phyloP scores from a whole-genome alignment of 1,140 invertebrate genomes.

The Brevipalpus yothersi region DNA sequence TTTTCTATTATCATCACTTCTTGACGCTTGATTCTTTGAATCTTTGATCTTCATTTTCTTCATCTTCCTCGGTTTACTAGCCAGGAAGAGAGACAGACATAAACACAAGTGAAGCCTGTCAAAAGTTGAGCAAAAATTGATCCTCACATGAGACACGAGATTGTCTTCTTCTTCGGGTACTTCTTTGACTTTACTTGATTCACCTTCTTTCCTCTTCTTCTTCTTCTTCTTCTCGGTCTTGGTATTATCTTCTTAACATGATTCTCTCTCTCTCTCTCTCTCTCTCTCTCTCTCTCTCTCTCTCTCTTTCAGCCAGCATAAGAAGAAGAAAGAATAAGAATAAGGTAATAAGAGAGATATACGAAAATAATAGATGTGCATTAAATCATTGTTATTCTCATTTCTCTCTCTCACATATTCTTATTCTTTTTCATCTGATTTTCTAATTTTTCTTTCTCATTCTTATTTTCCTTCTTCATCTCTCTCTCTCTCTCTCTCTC shows the following conservation, averaged over 20 bases:
- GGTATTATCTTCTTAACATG: background rate
- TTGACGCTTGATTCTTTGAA: too few species aligned
- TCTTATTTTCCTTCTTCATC: background rate
- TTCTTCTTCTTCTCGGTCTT: too few species aligned
- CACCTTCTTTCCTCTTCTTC: background rate
- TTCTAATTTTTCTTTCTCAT: background rate
- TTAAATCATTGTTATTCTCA: background rate
- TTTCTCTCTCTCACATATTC: background rate
- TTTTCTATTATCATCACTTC: too few species aligned
- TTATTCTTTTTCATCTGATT: too few species aligned
- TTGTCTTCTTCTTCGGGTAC: too few species aligned
- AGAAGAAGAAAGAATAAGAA: background rate
- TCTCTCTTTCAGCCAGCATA: background rate
- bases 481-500: background rate
- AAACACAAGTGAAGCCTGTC: too few species aligned
- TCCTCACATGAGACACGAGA: too few species aligned
- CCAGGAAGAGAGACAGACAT: too few species aligned
- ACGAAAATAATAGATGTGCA: background rate
- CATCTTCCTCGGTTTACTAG: too few species aligned
- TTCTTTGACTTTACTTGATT: too few species aligned
- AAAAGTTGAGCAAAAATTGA: too few species aligned
- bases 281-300: background rate
- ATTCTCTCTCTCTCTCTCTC: background rate
- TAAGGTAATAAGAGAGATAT: background rate
- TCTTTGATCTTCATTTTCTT: too few species aligned